Percentiles rank a stretch among this genome's conserved stretches.
These are phyloP conservation scores for Diadumene lineata DNA, from an alignment of 92 coral and sea anemone genomes.

Conservation along the genomic window DNA sequence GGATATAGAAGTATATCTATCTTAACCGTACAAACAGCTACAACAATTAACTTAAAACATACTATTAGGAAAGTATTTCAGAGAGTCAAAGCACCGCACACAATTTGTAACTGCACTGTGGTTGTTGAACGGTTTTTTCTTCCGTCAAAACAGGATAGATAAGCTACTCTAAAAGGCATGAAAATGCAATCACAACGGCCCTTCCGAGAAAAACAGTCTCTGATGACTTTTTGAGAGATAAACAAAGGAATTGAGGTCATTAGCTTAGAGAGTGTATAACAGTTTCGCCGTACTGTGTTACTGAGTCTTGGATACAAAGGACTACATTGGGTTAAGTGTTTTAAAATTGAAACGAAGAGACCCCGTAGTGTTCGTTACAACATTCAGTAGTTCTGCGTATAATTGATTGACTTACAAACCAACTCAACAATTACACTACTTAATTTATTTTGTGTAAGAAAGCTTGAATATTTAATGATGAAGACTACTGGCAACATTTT, in stretches of 20 bases:
- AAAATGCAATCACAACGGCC: slow-evolving; percentile 14
- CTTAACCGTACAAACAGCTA: slow-evolving; percentile 18
- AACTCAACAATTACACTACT: not conserved
- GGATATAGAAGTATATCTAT: not conserved
- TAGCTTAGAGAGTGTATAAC: not conserved
- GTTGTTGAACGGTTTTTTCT: slow-evolving; percentile 24
- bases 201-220: slow-evolving; percentile 11
- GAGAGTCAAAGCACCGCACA: slow-evolving; percentile 5
- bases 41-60: slow-evolving; percentile 16
- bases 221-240: slow-evolving; percentile 9
- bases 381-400: not conserved
- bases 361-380: slow-evolving; percentile 5
- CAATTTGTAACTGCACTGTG: slow-evolving; percentile 14
- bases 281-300: not conserved
- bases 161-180: not conserved
- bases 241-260: slow-evolving; percentile 1
- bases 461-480: not conserved
- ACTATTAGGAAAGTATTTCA: not conserved
- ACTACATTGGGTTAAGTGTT: slow-evolving; percentile 12
- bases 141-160: slow-evolving; percentile 28
- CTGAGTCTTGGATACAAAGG: not conserved
- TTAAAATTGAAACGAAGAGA: not conserved
- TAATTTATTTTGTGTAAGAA: not conserved
- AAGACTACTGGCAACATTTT: too few species aligned
- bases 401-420: not conserved